A percentile compares a stretch with the other conserved stretches of the same genome.
Conservation (phyloP, 2,797 vertebrate species). For the Geotrypetes seraphini region DNA sequence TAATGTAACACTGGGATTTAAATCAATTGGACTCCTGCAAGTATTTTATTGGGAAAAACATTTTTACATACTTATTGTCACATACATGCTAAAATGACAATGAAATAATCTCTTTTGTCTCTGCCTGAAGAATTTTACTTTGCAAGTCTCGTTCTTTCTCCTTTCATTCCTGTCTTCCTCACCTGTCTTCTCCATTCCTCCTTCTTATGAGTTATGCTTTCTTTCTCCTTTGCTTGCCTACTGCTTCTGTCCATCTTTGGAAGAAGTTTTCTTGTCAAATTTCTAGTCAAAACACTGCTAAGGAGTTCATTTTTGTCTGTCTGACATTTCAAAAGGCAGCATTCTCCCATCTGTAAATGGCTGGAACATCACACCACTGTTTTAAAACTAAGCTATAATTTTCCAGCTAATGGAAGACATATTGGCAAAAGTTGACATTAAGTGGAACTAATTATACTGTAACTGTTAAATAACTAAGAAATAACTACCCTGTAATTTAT, state of each 20-base stretch:
- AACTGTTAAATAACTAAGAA: constrained; percentile 65
- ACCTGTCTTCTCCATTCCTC: background rate
- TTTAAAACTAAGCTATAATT: constrained; percentile 51
- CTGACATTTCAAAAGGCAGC: background rate
- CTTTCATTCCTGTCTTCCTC: background rate
- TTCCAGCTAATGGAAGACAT: constrained; percentile 53
- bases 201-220: background rate
- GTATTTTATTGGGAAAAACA: no score
- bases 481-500: constrained; percentile 60
- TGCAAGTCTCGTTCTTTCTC: background rate
- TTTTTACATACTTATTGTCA: no score
- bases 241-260: background rate
- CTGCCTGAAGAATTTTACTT: background rate
- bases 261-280: background rate
- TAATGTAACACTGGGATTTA: no score
- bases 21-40: no score
- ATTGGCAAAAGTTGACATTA: constrained; percentile 61
- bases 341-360: constrained; percentile 9
- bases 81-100: no score
- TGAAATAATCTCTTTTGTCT: no score
- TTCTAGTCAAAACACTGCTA: background rate
- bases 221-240: background rate
- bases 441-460: constrained; percentile 64
- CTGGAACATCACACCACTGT: constrained; percentile 3
- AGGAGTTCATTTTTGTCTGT: background rate